Percentiles rank a stretch among this genome's conserved stretches.
These are phyloP conservation scores for Podarcis siculus DNA, from an alignment of 2,797 vertebrate genomes.

Conservation along the genomic window DNA sequence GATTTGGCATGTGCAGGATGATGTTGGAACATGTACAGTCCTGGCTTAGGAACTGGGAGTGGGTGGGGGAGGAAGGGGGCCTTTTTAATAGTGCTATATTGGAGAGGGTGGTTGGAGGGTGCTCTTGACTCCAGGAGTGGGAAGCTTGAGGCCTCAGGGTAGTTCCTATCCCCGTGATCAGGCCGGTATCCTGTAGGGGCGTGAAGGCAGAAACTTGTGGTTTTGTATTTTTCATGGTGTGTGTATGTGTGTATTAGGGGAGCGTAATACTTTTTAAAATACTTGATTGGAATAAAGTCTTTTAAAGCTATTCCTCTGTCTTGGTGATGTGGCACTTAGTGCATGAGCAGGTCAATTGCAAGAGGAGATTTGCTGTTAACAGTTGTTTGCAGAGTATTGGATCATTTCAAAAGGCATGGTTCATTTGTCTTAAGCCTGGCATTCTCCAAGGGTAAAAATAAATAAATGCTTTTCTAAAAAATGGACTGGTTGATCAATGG, in stretches of 20 bases:
- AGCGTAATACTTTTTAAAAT: constrained; percentile 31
- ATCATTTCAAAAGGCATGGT: background rate
- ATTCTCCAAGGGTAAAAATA: background rate
- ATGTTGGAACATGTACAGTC: background rate
- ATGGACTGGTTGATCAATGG: background rate
- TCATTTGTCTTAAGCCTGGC: background rate
- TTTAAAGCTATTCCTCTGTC: constrained; percentile 24
- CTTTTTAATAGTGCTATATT: constrained; percentile 37
- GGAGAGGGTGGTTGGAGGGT: constrained; percentile 12
- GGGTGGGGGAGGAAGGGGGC: background rate
- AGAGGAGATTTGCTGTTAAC: background rate
- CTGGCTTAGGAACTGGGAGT: background rate
- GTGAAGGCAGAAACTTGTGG: constrained; percentile 18
- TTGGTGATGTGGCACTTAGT: background rate
- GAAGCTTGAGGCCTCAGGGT: constrained; percentile 33
- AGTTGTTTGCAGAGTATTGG: background rate
- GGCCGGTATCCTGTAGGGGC: constrained; percentile 40
- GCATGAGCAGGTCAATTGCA: background rate
- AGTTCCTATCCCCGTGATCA: constrained; percentile 27
- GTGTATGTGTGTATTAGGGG: background rate
- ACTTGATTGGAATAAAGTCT: constrained; percentile 47
- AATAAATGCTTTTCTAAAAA: background rate
- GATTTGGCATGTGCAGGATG: background rate
- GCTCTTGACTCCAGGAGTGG: background rate
- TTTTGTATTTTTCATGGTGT: constrained; percentile 31